Evolutionary conservation across 2,797 vertebrate species (phyloP).

Genomic region (Tragopan temminckii): DNA sequence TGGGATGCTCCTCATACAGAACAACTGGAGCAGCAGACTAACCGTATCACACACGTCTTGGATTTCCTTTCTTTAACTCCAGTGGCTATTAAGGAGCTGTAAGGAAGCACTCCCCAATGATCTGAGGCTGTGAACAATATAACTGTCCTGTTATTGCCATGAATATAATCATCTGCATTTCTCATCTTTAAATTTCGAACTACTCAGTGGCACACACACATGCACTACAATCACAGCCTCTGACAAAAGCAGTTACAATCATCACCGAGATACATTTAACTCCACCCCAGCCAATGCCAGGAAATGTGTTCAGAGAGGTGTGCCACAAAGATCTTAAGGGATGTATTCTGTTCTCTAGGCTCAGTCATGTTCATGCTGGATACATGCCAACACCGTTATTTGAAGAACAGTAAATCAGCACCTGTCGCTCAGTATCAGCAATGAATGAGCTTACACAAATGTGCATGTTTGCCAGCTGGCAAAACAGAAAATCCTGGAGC

Average conservation of each 20-base stretch:
- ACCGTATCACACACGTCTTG: fast-evolving
- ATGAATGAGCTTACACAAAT: conserved; percentile 74
- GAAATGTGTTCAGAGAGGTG: not conserved
- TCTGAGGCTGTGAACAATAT: not conserved
- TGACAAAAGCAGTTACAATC: not conserved
- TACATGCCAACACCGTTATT: conserved; percentile 41
- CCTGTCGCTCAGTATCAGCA: conserved; percentile 68
- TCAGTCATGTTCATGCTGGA: not conserved
- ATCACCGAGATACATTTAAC: not conserved
- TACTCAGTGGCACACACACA: not conserved
- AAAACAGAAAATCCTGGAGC: conserved; percentile 67
- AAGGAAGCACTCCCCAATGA: not conserved
- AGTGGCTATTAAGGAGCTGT: not conserved
- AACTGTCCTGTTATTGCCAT: not conserved
- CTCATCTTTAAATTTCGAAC: not conserved
- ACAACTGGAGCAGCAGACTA: not conserved
- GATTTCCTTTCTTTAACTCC: not conserved
- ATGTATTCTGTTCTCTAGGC: not conserved
- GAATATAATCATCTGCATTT: not conserved
- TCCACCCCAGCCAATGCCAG: not conserved
- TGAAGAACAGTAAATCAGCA: conserved; percentile 76
- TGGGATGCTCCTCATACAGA: not conserved
- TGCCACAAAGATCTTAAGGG: not conserved
- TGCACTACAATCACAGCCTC: not conserved
- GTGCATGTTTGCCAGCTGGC: conserved; percentile 65